Evolutionary conservation across 1,140 invertebrate species (phyloP).

Genomic region (Mercenaria mercenaria): DNA sequence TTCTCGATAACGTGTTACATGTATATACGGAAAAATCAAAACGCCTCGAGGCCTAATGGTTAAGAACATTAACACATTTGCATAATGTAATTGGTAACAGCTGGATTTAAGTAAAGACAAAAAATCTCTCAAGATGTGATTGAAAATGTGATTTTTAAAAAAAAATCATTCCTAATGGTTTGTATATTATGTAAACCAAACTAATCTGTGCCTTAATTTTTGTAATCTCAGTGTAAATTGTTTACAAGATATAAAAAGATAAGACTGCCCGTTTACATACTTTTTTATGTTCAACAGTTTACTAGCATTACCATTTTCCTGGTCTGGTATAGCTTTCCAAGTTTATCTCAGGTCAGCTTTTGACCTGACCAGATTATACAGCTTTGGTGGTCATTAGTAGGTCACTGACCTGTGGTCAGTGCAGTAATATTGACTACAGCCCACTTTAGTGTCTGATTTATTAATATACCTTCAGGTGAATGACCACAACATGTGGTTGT

Average conservation of each 20-base stretch:
- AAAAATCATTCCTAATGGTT: too few relatives aligned
- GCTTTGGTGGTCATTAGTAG: not conserved
- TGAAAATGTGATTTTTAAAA: not conserved
- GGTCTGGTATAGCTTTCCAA: too few relatives aligned
- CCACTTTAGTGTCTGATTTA: not conserved
- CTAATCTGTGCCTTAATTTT: too few relatives aligned
- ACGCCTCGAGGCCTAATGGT: not conserved
- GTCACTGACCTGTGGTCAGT: not conserved
- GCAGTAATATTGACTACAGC: not conserved
- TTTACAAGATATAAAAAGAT: too few relatives aligned
- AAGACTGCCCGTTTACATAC: too few relatives aligned
- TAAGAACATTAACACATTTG: not conserved
- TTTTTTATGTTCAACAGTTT: too few relatives aligned
- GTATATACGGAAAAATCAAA: not conserved
- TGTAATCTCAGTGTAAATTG: too few relatives aligned
- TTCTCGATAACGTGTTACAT: not conserved
- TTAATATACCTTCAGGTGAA: not conserved
- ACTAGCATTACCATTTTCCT: too few relatives aligned
- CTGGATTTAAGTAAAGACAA: not conserved
- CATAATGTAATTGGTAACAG: not conserved
- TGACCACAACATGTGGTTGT: not conserved
- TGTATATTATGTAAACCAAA: too few relatives aligned
- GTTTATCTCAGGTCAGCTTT: constrained; percentile 13
- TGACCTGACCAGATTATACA: not conserved
- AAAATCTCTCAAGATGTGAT: not conserved